phyloP scores from a whole-genome alignment of 2,113 vertebrate species.

The Emydura subglobosa region DNA sequence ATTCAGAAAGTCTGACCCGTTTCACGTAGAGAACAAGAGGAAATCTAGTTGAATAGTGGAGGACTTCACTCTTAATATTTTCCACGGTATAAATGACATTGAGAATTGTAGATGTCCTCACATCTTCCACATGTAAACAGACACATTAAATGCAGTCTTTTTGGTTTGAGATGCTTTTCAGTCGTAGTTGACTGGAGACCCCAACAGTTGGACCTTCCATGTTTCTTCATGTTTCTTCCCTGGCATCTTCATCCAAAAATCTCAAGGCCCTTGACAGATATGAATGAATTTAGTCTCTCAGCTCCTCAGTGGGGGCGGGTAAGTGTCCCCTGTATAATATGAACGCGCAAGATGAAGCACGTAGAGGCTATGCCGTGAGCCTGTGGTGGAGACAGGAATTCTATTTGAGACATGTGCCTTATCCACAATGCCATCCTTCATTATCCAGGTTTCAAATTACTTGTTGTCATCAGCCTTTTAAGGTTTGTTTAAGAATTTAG shows the following conservation, averaged over 20 bases:
- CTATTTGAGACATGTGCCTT: not conserved
- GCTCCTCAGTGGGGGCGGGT: not conserved
- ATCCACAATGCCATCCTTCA: not conserved
- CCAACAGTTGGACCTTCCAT: rapidly evolving
- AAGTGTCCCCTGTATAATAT: not conserved
- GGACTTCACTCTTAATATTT: rapidly evolving
- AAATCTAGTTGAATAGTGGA: rapidly evolving
- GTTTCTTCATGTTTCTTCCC: not conserved
- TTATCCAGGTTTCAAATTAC: not conserved
- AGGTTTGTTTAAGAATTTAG: not conserved
- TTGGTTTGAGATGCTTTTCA: not conserved
- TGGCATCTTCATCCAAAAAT: not conserved
- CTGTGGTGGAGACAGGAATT: not conserved
- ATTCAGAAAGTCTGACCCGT: not conserved
- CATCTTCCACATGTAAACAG: rapidly evolving
- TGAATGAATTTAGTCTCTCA: not conserved
- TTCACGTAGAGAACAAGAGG: rapidly evolving
- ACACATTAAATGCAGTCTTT: not conserved
- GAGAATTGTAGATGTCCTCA: rapidly evolving
- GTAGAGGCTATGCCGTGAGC: not conserved
- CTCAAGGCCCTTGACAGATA: not conserved
- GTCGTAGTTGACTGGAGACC: not conserved
- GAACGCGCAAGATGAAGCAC: not conserved
- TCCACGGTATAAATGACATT: too few species aligned
- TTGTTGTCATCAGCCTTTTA: too few species aligned